phyloP scores from a whole-genome alignment of 2,888 invertebrate genomes.

The Diarsia rubi region DNA sequence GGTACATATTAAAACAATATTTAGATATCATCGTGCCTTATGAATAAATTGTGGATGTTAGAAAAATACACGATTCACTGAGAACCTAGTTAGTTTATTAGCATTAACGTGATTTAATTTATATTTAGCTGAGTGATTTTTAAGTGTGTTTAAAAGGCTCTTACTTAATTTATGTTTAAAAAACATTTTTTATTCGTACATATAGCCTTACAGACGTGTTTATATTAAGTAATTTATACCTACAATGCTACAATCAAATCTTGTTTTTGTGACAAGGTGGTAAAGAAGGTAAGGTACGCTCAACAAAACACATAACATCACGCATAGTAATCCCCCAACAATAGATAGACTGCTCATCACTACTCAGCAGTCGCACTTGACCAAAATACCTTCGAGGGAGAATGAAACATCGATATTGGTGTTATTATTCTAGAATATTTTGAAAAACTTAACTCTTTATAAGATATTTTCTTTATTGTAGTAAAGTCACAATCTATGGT shows the following conservation, averaged over 20 bases:
- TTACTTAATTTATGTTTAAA: background rate
- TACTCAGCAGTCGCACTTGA: too few relatives aligned
- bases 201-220: background rate
- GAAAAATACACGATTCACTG: conserved; percentile 25
- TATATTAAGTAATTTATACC: background rate
- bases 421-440: background rate
- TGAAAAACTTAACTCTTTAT: background rate
- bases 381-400: background rate
- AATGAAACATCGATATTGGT: background rate
- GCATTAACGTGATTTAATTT: background rate
- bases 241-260: background rate
- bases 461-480: background rate
- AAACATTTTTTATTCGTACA: background rate
- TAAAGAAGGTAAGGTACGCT: background rate
- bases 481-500: too few relatives aligned
- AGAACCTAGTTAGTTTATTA: background rate
- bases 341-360: too few relatives aligned
- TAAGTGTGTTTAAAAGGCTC: background rate
- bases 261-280: background rate
- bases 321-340: too few relatives aligned
- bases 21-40: conserved; percentile 60
- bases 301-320: background rate
- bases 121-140: background rate
- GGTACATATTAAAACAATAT: conserved; percentile 45
- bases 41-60: conserved; percentile 41